Base-by-base conservation (phyloP, 2,888 invertebrate species). In the Cephus nigrinus region DNA sequence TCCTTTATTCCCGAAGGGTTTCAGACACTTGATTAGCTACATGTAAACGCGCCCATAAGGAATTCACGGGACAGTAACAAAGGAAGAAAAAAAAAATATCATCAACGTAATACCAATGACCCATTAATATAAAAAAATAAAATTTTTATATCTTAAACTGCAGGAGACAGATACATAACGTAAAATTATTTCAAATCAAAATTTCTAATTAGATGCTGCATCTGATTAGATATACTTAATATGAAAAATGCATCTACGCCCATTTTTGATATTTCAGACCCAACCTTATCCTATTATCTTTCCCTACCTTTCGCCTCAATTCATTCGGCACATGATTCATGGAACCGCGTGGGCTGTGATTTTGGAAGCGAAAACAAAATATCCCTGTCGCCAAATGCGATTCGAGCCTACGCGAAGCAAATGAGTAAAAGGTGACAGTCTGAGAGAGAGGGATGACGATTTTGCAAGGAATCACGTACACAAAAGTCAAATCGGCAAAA, bases 281-380 rank as follows among this genome's bases (percentile, higher is more conserved):
- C 23, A 23, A 4, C 23, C 5, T 5, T 55, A 5, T 55, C 15
- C 23, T 5, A 55, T 55, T 23, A 0, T 5, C 2, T 55, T 15
- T 34, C 1, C 4, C 35, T 73, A 34, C 35, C 74, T 73, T 34
- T 73, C 35, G 74, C 74, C 74, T 34, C 74, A 35, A 23, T 73
- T 73, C 5, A n/a, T 73, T 73, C 11, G 23, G 1, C 35, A 0
- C 74, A 11, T 73, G 74, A 73, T 73, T 73, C 74, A 35, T 11
- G n/a, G 1, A 0, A 12, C 12, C 12, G 12, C 3, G 71, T 71
- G 71, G 71, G 71, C 71, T 32, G 71, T 2, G 4, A 30, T 71
- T 71, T 71, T 71, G 71, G 71, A 12, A 15, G 31, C 71, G 71
- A 30, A 31, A 31, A 12, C 5, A 30, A 12, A 30, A 12, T 32